These are phyloP conservation scores for Choristoneura rosaceana DNA, from an alignment of 2,888 invertebrate genomes.

Conservation along the genomic window DNA sequence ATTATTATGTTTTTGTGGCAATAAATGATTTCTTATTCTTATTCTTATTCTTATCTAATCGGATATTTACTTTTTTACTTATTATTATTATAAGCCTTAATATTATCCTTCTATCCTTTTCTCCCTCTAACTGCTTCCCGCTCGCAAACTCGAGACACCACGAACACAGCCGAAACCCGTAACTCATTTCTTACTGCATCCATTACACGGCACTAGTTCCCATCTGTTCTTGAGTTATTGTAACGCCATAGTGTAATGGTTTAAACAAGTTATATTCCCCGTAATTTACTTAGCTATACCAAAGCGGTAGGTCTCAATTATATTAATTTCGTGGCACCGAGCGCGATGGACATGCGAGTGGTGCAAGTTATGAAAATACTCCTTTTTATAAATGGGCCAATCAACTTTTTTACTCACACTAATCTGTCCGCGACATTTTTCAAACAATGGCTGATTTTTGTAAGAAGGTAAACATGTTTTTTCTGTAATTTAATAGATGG, in stretches of 20 bases:
- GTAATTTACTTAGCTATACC: constrained; percentile 1
- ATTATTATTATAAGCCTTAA: no score
- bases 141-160: not conserved
- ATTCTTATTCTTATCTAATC: no score
- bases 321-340: constrained; percentile 20
- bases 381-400: not conserved
- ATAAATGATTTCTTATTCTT: no score
- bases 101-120: not conserved
- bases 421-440: no score
- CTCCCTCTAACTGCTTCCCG: not conserved
- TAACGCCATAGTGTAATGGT: not conserved
- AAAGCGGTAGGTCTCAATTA: constrained; percentile 8
- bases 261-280: not conserved
- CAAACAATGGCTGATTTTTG: no score
- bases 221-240: not conserved
- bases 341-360: constrained; percentile 6
- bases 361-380: not conserved
- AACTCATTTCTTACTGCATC: not conserved
- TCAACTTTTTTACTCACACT: no score
- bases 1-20: no score
- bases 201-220: not conserved
- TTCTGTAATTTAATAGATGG: no score
- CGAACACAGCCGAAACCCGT: not conserved
- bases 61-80: no score
- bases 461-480: no score